A percentile compares a stretch with the other conserved stretches of the same genome.
phyloP scores from a whole-genome alignment of 2,888 invertebrate genomes.

The Erebia aethiops region DNA sequence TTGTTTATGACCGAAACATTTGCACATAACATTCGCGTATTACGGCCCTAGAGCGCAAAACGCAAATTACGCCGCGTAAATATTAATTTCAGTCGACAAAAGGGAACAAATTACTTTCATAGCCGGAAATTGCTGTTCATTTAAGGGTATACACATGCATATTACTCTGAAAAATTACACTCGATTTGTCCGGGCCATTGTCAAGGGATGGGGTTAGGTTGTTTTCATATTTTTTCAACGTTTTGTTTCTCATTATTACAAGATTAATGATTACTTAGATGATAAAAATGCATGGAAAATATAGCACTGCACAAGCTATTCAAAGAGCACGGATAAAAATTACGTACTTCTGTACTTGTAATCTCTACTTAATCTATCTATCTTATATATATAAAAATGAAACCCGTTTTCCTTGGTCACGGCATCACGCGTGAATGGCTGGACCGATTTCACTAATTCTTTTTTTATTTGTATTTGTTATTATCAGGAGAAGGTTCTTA shows the following conservation, averaged over 20 bases:
- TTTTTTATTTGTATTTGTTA: too few species aligned
- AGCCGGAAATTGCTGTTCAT: slow-evolving; percentile 43
- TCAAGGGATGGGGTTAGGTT: slow-evolving; percentile 28
- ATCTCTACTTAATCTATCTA: too few species aligned
- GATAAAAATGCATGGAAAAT: too few species aligned
- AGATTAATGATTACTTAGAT: too few species aligned
- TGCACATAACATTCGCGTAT: background rate
- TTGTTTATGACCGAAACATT: slow-evolving; percentile 2
- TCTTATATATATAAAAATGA: too few species aligned
- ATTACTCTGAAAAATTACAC: slow-evolving; percentile 33
- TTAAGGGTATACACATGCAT: slow-evolving; percentile 34
- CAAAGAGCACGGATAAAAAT: too few species aligned
- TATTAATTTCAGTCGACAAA: slow-evolving; percentile 42
- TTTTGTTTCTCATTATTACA: background rate
- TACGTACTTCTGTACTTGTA: too few species aligned
- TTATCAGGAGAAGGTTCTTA: too few species aligned
- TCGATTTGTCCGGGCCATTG: slow-evolving; percentile 29
- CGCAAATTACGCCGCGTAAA: slow-evolving; percentile 35
- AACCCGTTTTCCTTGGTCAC: too few species aligned
- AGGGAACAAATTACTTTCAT: slow-evolving; percentile 43
- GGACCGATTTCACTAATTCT: too few species aligned
- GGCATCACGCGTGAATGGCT: too few species aligned
- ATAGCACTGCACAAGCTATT: too few species aligned
- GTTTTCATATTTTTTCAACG: slow-evolving; percentile 20
- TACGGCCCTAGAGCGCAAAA: slow-evolving; percentile 9